These are phyloP conservation scores for Dryoscopus gambensis DNA, from an alignment of 2,113 vertebrate genomes.

Conservation along the genomic window DNA sequence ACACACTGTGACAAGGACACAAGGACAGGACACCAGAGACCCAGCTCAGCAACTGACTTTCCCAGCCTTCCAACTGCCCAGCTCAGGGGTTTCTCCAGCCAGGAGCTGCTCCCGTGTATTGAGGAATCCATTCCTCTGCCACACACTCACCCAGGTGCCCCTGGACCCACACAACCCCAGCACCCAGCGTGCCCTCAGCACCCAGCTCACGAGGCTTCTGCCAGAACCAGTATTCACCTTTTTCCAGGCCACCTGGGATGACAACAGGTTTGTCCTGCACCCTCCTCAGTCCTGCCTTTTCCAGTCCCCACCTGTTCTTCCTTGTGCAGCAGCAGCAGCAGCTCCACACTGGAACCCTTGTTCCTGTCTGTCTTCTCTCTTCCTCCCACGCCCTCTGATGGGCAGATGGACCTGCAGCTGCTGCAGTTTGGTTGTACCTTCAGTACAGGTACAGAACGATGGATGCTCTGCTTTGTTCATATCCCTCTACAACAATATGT, in stretches of 20 bases:
- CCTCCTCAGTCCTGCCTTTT: not conserved
- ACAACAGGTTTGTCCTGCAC: not conserved
- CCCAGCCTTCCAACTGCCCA: not conserved
- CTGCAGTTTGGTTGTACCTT: not conserved
- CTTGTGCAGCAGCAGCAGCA: not conserved
- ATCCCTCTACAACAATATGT: not conserved
- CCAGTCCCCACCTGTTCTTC: not conserved
- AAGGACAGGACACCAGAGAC: not conserved
- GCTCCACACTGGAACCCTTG: not conserved
- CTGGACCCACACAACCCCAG: fast-evolving
- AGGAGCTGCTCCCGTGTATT: not conserved
- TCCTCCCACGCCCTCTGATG: not conserved
- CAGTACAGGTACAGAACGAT: not conserved
- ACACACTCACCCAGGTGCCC: not conserved
- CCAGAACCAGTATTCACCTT: fast-evolving
- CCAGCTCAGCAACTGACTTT: no score
- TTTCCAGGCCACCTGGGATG: not conserved
- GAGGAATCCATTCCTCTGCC: not conserved
- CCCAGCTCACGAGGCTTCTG: not conserved
- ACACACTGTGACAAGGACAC: not conserved
- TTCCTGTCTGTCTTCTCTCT: not conserved
- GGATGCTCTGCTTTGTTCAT: not conserved
- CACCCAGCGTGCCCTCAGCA: not conserved
- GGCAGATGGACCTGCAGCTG: not conserved
- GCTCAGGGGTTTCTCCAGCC: not conserved